Percentiles rank a stretch among this genome's conserved stretches.
phyloP scores from a whole-genome alignment of 2,797 vertebrate genomes.

The Melanotaenia trifasciata region DNA sequence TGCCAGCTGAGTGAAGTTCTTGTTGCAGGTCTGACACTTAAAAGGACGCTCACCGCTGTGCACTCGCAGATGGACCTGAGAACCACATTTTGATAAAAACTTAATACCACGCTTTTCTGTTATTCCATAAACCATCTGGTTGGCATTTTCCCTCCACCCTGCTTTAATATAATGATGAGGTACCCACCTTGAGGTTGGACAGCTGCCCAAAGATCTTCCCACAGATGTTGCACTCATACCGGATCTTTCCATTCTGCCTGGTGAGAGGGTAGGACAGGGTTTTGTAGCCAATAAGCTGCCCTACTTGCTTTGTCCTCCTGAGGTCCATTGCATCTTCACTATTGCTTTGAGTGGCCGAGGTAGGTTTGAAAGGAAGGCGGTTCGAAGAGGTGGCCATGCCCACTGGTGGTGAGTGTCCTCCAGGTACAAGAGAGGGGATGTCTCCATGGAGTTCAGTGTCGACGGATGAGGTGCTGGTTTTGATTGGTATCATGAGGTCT shows the following conservation, averaged over 20 bases:
- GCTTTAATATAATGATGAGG: constrained; percentile 7
- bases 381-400: constrained; percentile 74
- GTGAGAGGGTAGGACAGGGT: constrained; percentile 93
- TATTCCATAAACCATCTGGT: background rate
- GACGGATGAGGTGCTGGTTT: constrained; percentile 86
- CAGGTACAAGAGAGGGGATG: constrained; percentile 71
- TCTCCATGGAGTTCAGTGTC: constrained; percentile 81
- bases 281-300: constrained; percentile 89
- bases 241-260: constrained; percentile 96
- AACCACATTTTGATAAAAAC: constrained; percentile 7
- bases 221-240: constrained; percentile 95
- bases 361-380: constrained; percentile 77
- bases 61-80: constrained; percentile 94
- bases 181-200: constrained; percentile 94
- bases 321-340: constrained; percentile 59
- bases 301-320: constrained; percentile 79
- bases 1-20: constrained; percentile 96
- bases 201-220: constrained; percentile 95
- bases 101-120: background rate
- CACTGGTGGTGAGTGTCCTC: constrained; percentile 82
- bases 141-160: background rate
- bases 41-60: constrained; percentile 98
- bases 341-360: constrained; percentile 84
- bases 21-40: constrained; percentile 94
- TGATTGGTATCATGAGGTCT: constrained; percentile 81